A percentile compares a stretch with the other conserved stretches of the same genome.
Conservation (phyloP, 1,140 invertebrate species). For the Drosophila pandora region DNA sequence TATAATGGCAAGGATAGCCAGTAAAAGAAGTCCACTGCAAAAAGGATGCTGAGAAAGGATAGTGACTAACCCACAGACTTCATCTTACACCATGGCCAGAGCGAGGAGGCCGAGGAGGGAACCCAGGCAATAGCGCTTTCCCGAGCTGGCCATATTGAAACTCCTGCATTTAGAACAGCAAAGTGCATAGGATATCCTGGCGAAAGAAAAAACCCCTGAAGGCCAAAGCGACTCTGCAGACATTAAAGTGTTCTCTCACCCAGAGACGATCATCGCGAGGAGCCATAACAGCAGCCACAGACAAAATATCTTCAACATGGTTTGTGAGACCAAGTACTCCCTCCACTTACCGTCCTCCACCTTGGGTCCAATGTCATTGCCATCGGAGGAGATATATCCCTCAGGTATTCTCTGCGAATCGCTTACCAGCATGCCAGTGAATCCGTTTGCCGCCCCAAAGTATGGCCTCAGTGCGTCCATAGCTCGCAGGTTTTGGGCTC, state of each 20-base stretch:
- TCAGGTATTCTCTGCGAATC: background rate
- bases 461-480: background rate
- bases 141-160: background rate
- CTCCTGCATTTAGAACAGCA: background rate
- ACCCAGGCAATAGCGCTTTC: background rate
- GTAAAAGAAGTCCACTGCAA: slow-evolving; percentile 4
- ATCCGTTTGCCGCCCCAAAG: background rate
- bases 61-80: background rate
- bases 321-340: slow-evolving; percentile 6
- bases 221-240: background rate
- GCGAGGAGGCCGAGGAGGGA: background rate
- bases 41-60: background rate
- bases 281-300: slow-evolving; percentile 2
- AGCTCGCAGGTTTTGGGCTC: background rate
- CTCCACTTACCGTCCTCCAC: slow-evolving; percentile 16
- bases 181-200: slow-evolving; percentile 7
- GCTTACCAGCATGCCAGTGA: background rate
- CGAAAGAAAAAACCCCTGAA: background rate
- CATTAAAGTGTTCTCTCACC: slow-evolving; percentile 11
- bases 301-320: background rate
- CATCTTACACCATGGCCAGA: slow-evolving; percentile 29
- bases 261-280: slow-evolving; percentile 6
- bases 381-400: slow-evolving; percentile 13
- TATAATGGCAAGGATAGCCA: slow-evolving; percentile 12
- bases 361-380: slow-evolving; percentile 23